Evolutionary conservation across 2,888 invertebrate species (phyloP).

Genomic region (Coelogynopora nodosa): DNA sequence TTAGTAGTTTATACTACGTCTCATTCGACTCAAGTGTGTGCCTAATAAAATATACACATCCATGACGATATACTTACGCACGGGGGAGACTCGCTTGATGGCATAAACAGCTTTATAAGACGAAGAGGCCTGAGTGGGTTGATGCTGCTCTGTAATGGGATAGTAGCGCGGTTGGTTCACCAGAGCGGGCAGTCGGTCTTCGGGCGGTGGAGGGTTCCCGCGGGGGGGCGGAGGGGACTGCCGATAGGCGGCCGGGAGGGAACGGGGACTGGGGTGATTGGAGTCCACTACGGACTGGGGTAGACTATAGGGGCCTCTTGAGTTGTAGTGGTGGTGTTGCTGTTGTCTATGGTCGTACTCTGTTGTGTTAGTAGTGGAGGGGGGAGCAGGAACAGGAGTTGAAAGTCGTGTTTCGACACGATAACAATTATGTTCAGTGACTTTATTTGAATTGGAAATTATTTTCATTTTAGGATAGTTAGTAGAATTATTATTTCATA

Average conservation of each 20-base stretch:
- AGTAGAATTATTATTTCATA: no score
- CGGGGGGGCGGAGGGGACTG: neutral
- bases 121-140: neutral
- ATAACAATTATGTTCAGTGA: no score
- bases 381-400: neutral
- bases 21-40: no score
- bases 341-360: neutral
- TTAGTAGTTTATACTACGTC: no score
- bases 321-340: neutral
- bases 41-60: no score
- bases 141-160: neutral
- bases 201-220: neutral
- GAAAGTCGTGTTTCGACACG: no score
- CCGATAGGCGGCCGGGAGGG: neutral
- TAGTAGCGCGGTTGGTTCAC: neutral
- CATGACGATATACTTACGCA: conserved; percentile 3
- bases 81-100: neutral
- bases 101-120: neutral
- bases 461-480: no score
- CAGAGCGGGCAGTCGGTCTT: neutral
- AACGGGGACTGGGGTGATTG: neutral
- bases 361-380: neutral
- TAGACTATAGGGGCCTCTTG: neutral
- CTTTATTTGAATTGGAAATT: no score
- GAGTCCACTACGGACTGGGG: neutral